phyloP scores from a whole-genome alignment of 2,888 invertebrate genomes.

The Melieria omissa region DNA sequence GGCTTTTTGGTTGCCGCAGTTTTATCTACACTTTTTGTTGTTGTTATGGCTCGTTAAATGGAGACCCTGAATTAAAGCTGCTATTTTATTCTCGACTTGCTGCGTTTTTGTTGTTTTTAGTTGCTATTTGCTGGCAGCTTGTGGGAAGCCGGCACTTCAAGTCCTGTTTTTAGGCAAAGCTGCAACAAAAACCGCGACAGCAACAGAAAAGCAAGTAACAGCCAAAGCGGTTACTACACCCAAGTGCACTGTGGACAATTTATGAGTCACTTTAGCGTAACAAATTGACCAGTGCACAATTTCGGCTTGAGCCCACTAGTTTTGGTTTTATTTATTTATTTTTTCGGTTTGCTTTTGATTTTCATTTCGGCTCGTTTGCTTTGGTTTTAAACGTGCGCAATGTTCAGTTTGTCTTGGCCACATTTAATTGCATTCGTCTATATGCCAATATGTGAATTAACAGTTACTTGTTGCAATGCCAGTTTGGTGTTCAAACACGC shows the following conservation, averaged over 20 bases:
- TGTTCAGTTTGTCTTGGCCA: too few species aligned
- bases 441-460: slow-evolving; percentile 13
- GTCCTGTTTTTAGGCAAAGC: slow-evolving; percentile 44
- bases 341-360: too few species aligned
- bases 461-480: slow-evolving; percentile 7
- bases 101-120: too few species aligned
- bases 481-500: background rate
- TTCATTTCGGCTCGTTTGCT: too few species aligned
- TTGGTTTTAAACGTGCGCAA: too few species aligned
- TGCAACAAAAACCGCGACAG: background rate
- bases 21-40: background rate
- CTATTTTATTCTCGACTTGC: background rate
- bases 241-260: slow-evolving; percentile 51
- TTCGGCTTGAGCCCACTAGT: too few species aligned
- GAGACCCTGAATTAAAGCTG: slow-evolving; percentile 46
- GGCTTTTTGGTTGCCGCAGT: background rate
- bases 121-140: background rate
- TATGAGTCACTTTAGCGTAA: slow-evolving; percentile 52
- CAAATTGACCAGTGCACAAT: background rate
- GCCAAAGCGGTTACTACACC: slow-evolving; percentile 19
- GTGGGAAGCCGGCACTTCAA: slow-evolving; percentile 40
- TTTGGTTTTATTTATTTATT: too few species aligned
- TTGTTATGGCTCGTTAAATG: background rate
- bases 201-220: background rate
- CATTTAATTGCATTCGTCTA: slow-evolving; percentile 13